Percentiles rank a stretch among this genome's conserved stretches.
Conservation (phyloP, 2,888 invertebrate species). For the Agapostemon virescens region DNA sequence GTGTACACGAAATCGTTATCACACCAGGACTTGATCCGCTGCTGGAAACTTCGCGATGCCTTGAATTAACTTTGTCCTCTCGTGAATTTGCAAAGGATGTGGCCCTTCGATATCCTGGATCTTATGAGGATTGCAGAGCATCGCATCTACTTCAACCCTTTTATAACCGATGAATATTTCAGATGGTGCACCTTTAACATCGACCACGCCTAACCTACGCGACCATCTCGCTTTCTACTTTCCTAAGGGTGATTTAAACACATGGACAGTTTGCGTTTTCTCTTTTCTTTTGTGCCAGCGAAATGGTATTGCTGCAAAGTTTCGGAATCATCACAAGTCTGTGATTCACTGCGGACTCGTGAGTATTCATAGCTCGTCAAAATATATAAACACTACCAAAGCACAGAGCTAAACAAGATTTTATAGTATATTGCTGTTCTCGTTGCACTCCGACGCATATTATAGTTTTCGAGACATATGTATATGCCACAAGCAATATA, state of each 20-base stretch:
- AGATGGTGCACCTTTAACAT: slow-evolving; percentile 54
- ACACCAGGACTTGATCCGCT: slow-evolving; percentile 21
- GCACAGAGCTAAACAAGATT: too few species aligned
- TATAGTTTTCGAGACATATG: not conserved
- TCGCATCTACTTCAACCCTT: slow-evolving; percentile 32
- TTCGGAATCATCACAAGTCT: not conserved
- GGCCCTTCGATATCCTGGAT: slow-evolving; percentile 45
- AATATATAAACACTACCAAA: not conserved
- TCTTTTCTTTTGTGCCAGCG: not conserved
- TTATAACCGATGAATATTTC: slow-evolving; percentile 65
- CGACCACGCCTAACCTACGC: slow-evolving; percentile 32
- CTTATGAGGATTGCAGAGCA: slow-evolving; percentile 43
- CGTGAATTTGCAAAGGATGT: slow-evolving; percentile 54
- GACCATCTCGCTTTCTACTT: slow-evolving; percentile 10
- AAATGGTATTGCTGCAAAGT: not conserved
- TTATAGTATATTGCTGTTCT: too few species aligned
- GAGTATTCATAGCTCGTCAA: not conserved
- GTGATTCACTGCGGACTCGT: not conserved
- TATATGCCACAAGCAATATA: too few species aligned
- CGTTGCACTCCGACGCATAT: too few species aligned
- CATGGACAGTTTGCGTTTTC: not conserved
- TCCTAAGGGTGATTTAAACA: slow-evolving; percentile 19
- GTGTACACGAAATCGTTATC: slow-evolving; percentile 51
- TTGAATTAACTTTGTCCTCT: slow-evolving; percentile 39
- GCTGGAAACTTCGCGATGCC: slow-evolving; percentile 34